Evolutionary conservation across 1,140 invertebrate species (phyloP), one percentile per base, ranked within the genome.

Genomic region (Calosoma granatense): DNA sequence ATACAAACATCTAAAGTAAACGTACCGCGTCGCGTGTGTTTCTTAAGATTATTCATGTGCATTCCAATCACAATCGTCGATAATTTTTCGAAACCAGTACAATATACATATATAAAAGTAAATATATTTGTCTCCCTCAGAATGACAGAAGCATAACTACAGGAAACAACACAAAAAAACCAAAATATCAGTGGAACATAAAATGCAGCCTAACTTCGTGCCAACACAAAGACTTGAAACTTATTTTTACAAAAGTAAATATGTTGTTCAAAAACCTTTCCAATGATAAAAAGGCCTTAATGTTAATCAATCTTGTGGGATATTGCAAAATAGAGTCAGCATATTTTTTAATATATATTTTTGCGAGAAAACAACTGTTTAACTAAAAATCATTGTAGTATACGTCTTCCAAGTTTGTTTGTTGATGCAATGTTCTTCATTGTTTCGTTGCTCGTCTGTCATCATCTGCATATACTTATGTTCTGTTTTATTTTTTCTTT

Each of bases 271-370:
- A 36, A 36, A 36, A 36, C 26, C 26, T 36, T 36, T 36, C 26
- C 26, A 36, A 36, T 36, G 26, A 36, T 36, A 36, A 36, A 36
- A 6, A 36, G 26, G 26, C 26, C 26, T 36, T 36, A 36, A 36
- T n/a, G 26, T 36, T 36, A 36, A 9, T n/a, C 6, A 36, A 36
- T 36, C 26, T 36, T 36, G 26, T 9, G 26, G 26, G 26, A n/a
- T 36, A 36, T 36, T 36, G 26, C 26, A 36, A 36, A 36, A 36
- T 36, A 36, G 26, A 36, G 26, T 36, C 26, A 36, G 26, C 26
- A 36, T 36, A 36, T 36, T 36, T 36, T 36, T 36, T 36, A 36
- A 36, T 36, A 36, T 36, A 36, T 36, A 36, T 36, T 36, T 36
- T 36, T 36, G 26, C 26, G 26, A 36, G n/a, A n/a, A n/a, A n/a